Percentiles rank a stretch among this genome's conserved stretches.
Evolutionary conservation across 2,113 vertebrate species (phyloP).

Genomic region (Tonatia bakeri): DNA sequence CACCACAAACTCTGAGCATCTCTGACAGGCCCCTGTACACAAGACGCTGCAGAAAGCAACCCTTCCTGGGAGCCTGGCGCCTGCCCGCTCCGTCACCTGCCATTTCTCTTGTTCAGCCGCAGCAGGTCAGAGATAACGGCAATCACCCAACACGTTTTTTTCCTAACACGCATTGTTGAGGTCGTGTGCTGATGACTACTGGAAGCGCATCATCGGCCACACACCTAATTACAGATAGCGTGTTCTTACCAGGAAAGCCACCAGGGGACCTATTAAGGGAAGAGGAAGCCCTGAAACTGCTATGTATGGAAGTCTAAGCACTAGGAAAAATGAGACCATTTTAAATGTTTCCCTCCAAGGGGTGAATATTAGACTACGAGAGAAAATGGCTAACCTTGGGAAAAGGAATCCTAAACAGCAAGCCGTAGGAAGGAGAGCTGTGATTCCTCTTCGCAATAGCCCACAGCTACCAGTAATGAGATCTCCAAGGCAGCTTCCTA

Average conservation of each 20-base stretch:
- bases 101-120: background rate
- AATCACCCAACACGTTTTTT: background rate
- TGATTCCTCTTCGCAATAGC: background rate
- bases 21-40: background rate
- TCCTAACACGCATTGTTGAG: background rate
- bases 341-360: background rate
- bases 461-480: slow-evolving; percentile 18
- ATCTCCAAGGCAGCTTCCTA: background rate
- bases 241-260: background rate
- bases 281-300: background rate
- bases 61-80: background rate
- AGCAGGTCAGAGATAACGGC: background rate
- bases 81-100: background rate
- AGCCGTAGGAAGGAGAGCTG: background rate
- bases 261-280: background rate
- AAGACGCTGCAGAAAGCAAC: background rate
- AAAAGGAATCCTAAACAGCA: background rate
- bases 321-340: background rate
- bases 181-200: background rate
- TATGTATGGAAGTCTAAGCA: background rate
- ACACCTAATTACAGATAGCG: background rate
- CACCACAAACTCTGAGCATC: background rate
- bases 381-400: background rate
- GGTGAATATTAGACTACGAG: slow-evolving; percentile 8
- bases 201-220: background rate